Conservation (phyloP, 2,888 invertebrate species). For the Parnassius apollo region DNA sequence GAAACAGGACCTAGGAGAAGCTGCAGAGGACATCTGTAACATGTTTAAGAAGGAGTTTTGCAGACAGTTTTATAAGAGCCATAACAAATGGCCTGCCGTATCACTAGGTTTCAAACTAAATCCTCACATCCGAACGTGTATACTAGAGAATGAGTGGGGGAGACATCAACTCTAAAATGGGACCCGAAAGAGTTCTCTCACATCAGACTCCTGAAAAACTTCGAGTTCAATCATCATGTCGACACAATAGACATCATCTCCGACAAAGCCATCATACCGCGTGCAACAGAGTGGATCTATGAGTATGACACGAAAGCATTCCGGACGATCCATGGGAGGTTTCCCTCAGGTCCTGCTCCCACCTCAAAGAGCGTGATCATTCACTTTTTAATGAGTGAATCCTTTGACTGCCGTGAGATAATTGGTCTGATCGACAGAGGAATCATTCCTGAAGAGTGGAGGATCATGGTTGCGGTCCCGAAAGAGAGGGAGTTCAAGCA, state of each 20-base stretch:
- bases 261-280: too few relatives aligned
- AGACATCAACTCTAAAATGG: too few relatives aligned
- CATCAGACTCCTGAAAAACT: too few relatives aligned
- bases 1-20: background rate
- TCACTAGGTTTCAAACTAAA: too few relatives aligned
- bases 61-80: background rate
- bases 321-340: background rate
- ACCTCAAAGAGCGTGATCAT: background rate
- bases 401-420: background rate
- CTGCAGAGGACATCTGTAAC: background rate
- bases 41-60: conserved; percentile 6
- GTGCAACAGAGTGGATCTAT: too few relatives aligned
- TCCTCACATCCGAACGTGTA: too few relatives aligned
- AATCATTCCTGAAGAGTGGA: background rate
- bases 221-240: background rate
- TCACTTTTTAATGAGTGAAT: background rate
- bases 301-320: conserved; percentile 1
- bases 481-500: conserved; percentile 1
- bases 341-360: background rate
- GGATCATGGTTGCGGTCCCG: background rate
- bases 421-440: background rate
- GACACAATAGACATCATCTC: too few relatives aligned
- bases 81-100: too few relatives aligned
- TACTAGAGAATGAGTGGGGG: too few relatives aligned
- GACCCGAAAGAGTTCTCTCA: too few relatives aligned